Percentiles rank a stretch among this genome's conserved stretches.
Conservation (phyloP, 2,113 vertebrate species). For the Castor canadensis region DNA sequence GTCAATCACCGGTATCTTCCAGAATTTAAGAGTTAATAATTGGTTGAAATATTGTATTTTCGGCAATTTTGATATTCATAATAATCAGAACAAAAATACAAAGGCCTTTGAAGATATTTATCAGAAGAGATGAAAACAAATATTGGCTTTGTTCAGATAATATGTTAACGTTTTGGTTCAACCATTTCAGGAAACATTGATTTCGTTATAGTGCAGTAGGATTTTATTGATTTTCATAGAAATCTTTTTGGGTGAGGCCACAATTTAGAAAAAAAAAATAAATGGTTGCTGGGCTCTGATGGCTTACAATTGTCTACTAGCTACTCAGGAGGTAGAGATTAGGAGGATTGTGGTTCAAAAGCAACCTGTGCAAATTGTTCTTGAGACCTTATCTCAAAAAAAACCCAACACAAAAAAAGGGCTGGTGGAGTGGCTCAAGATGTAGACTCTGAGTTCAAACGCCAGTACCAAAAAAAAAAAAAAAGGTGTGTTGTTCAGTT, state of each 20-base stretch:
- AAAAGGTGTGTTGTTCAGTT: conserved; percentile 17
- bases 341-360: too few species aligned
- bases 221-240: conserved; percentile 33
- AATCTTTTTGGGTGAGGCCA: conserved; percentile 4
- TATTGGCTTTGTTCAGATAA: neutral
- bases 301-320: too few species aligned
- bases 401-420: too few species aligned
- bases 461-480: too few species aligned
- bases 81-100: conserved; percentile 13
- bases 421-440: too few species aligned
- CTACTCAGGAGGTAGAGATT: too few species aligned
- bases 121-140: neutral
- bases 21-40: conserved; percentile 10
- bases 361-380: too few species aligned
- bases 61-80: neutral
- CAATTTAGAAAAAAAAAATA: neutral
- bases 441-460: too few species aligned
- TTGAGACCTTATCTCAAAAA: too few species aligned
- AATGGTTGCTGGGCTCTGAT: too few species aligned
- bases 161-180: conserved; percentile 5
- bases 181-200: neutral
- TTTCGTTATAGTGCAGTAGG: neutral
- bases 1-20: neutral
- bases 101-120: conserved; percentile 12
- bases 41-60: conserved; percentile 2